These are phyloP conservation scores for Sebastes wilsoni DNA, from an alignment of 2,797 vertebrate species.

Conservation along the genomic window DNA sequence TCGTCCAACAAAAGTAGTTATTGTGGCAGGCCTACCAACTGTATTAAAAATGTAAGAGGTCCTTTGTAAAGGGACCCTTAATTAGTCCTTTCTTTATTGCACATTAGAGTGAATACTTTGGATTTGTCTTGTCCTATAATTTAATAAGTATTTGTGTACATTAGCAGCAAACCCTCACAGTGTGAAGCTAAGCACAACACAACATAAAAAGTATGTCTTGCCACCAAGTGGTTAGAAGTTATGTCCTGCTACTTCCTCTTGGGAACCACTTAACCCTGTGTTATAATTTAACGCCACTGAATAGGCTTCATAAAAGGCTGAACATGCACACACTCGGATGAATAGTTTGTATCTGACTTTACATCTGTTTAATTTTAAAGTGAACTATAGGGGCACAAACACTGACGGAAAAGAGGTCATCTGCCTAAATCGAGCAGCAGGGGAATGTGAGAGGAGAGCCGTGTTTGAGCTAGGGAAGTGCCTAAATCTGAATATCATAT, in stretches of 20 bases:
- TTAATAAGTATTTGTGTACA: not conserved
- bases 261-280: not conserved
- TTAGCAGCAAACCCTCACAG: not conserved
- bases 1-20: too few relatives aligned
- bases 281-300: not conserved
- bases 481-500: not conserved
- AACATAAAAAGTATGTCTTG: not conserved
- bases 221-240: not conserved
- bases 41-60: not conserved
- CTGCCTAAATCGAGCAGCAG: not conserved
- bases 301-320: not conserved
- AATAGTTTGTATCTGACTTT: not conserved
- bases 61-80: not conserved
- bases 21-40: not conserved
- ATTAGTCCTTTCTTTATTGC: not conserved
- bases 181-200: not conserved
- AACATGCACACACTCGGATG: not conserved
- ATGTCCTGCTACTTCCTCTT: not conserved
- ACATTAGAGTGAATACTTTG: not conserved
- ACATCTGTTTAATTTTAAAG: not conserved
- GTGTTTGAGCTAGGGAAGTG: not conserved
- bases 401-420: slow-evolving; percentile 33
- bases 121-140: not conserved
- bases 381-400: not conserved
- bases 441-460: not conserved